Conservation (phyloP, 2,113 vertebrate species). For the Bos indicus region DNA sequence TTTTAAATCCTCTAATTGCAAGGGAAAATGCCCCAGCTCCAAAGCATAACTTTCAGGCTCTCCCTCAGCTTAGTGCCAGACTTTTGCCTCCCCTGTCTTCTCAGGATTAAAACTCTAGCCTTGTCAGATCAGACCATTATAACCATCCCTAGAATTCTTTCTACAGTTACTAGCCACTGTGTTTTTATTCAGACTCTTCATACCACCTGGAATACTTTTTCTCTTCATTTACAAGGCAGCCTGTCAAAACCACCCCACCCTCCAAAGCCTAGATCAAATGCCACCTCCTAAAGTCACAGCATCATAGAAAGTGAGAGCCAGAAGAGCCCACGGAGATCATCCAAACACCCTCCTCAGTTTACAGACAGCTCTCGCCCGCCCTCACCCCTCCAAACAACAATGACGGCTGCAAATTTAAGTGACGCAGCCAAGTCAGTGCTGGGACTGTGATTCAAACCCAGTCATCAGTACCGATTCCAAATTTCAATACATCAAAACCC, state of each 20-base stretch:
- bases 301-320: constrained; percentile 50
- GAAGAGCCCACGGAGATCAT: background rate
- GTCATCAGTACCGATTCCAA: constrained; percentile 51
- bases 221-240: constrained; percentile 32
- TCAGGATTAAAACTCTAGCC: background rate
- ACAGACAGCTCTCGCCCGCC: constrained; percentile 41
- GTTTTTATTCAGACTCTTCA: constrained; percentile 31
- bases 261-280: constrained; percentile 53
- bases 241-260: constrained; percentile 59
- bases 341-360: constrained; percentile 48
- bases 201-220: constrained; percentile 64
- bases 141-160: constrained; percentile 29
- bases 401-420: constrained; percentile 24
- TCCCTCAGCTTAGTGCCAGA: background rate
- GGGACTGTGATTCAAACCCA: constrained; percentile 55
- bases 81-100: background rate
- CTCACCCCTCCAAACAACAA: background rate
- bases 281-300: constrained; percentile 66
- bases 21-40: background rate
- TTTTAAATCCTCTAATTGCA: background rate
- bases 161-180: constrained; percentile 14
- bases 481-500: constrained; percentile 45
- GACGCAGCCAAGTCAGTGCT: constrained; percentile 31
- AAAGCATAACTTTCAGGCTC: background rate
- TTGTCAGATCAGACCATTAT: background rate